phyloP scores from a whole-genome alignment of 2,113 vertebrate species.

The Corydoras maculifer region DNA sequence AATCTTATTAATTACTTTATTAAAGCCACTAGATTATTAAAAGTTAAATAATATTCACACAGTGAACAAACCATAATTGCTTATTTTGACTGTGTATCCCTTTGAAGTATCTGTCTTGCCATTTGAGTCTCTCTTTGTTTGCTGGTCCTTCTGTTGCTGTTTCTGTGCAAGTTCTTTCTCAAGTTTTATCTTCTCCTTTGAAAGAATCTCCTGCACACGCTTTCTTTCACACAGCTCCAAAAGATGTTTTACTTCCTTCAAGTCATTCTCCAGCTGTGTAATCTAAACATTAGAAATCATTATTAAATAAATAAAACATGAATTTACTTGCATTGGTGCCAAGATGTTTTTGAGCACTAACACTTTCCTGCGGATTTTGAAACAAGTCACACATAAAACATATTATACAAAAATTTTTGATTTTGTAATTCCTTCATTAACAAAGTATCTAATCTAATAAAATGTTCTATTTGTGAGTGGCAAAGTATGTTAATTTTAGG shows the following conservation, averaged over 20 bases:
- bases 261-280: conserved; percentile 78
- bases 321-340: background rate
- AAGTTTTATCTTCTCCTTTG: conserved; percentile 77
- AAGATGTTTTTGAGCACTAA: background rate
- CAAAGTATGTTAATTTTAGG: no score
- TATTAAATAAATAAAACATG: background rate
- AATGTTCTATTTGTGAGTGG: no score
- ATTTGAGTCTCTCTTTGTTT: conserved; percentile 57
- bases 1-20: background rate
- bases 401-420: no score
- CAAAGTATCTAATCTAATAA: no score
- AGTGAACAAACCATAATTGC: conserved; percentile 78
- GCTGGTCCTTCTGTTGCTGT: conserved; percentile 65
- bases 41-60: background rate
- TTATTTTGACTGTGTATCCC: conserved; percentile 89
- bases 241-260: conserved; percentile 76
- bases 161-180: conserved; percentile 81
- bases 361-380: no score
- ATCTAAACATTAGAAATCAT: conserved; percentile 52
- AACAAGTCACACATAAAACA: no score
- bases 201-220: conserved; percentile 72
- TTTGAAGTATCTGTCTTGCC: conserved; percentile 63
- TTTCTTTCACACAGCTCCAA: conserved; percentile 73
- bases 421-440: no score
- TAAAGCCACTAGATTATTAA: background rate